Percentiles rank a stretch among this genome's conserved stretches.
These are phyloP conservation scores for Pantherophis vulpinus DNA, from an alignment of 2,797 vertebrate genomes.

Conservation along the genomic window DNA sequence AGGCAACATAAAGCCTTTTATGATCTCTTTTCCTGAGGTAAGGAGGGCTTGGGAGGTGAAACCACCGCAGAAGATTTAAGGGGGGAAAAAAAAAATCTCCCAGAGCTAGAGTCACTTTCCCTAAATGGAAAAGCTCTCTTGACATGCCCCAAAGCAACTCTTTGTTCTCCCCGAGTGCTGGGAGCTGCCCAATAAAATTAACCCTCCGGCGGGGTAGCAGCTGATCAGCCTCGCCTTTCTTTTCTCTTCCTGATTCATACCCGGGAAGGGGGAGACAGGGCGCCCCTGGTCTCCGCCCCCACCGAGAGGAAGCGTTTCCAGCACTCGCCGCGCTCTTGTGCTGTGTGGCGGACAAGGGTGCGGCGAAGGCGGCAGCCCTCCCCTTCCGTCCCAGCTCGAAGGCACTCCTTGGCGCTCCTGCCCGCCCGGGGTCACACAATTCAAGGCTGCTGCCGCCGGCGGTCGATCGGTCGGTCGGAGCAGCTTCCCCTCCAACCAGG, in stretches of 20 bases:
- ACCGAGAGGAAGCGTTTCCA: background rate
- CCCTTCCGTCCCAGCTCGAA: constrained; percentile 21
- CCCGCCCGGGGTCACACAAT: background rate
- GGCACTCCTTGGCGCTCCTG: background rate
- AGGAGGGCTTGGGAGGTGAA: background rate
- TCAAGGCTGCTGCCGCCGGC: background rate
- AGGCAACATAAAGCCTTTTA: background rate
- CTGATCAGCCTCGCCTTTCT: background rate
- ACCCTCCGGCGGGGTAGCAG: background rate
- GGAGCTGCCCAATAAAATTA: background rate
- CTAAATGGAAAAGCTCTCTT: background rate
- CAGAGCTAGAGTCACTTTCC: too few relatives aligned
- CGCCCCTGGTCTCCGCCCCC: background rate
- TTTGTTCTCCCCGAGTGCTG: background rate
- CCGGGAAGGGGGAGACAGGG: background rate
- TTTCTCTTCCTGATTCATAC: background rate
- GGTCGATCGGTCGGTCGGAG: background rate
- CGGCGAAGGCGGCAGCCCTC: background rate
- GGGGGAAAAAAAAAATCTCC: background rate
- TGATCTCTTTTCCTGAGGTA: background rate
- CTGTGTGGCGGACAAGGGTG: background rate
- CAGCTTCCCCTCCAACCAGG: background rate
- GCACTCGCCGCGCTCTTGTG: background rate
- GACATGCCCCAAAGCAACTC: background rate
- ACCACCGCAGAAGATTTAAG: background rate